These are phyloP conservation scores for Drosophila setifemur DNA, from an alignment of 1,140 invertebrate genomes.

Conservation along the genomic window DNA sequence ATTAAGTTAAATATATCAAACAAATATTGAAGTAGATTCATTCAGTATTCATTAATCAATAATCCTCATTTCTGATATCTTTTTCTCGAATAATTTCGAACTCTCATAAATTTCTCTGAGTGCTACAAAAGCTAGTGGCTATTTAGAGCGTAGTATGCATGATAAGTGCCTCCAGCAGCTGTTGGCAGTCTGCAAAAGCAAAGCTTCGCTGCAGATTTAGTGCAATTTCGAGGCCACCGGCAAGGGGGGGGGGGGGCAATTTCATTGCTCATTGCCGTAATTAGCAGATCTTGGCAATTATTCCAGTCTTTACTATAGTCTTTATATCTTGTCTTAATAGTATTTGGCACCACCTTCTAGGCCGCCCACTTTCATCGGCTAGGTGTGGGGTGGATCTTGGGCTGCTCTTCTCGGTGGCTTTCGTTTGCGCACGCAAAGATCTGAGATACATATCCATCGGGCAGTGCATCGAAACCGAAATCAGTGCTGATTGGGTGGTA, in stretches of 20 bases:
- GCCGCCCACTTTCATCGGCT: conserved; percentile 74
- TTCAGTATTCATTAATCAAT: no score
- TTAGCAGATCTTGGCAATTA: conserved; percentile 76
- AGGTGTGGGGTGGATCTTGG: conserved; percentile 13
- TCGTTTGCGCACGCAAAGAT: conserved; percentile 61
- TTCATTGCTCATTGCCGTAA: conserved; percentile 71
- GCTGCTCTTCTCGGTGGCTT: conserved; percentile 8
- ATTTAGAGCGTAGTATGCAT: conserved; percentile 82
- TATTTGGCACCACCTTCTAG: conserved; percentile 39
- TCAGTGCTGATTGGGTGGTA: conserved; percentile 44
- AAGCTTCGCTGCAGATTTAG: conserved; percentile 81
- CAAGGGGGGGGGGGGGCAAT: conserved; percentile 28
- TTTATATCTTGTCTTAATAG: conserved; percentile 41
- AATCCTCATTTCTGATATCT: not conserved
- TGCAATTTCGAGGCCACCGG: conserved; percentile 51
- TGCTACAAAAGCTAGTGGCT: conserved; percentile 44
- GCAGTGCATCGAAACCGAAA: conserved; percentile 64
- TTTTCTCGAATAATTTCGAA: not conserved
- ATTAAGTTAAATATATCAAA: no score
- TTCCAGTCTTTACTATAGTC: conserved; percentile 57
- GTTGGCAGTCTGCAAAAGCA: conserved; percentile 31
- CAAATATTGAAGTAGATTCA: no score
- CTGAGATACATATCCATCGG: conserved; percentile 44
- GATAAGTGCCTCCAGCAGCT: conserved; percentile 53
- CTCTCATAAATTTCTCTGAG: not conserved